A percentile compares a stretch with the other conserved stretches of the same genome.
phyloP scores from a whole-genome alignment of 2,113 vertebrate genomes.

The Fulica atra region DNA sequence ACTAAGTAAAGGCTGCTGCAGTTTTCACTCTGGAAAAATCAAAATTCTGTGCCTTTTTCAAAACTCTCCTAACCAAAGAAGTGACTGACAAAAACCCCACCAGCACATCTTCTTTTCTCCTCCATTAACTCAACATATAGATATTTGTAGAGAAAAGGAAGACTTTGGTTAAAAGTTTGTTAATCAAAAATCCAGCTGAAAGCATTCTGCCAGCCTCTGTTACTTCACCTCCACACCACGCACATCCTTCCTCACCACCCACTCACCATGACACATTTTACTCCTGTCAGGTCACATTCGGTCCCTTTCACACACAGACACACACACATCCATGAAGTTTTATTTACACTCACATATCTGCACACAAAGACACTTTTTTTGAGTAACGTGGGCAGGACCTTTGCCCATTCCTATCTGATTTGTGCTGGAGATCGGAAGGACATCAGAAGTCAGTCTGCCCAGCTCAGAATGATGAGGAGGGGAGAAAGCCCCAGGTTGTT shows the following conservation, averaged over 20 bases:
- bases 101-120: neutral
- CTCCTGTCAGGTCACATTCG: neutral
- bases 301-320: neutral
- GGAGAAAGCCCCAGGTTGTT: neutral
- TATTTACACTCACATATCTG: neutral
- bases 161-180: neutral
- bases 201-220: neutral
- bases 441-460: neutral
- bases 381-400: neutral
- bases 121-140: neutral
- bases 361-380: neutral
- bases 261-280: neutral
- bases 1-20: neutral
- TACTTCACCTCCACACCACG: neutral
- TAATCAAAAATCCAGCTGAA: neutral
- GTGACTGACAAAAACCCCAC: neutral
- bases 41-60: neutral
- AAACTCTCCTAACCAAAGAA: neutral
- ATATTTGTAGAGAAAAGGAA: neutral
- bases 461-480: neutral
- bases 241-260: neutral
- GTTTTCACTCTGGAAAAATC: neutral
- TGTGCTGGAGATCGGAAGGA: neutral
- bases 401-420: neutral
- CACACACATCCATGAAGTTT: neutral